Base-by-base conservation (phyloP, 1,140 invertebrate genomes). In the Rhagoletis zephyria region DNA sequence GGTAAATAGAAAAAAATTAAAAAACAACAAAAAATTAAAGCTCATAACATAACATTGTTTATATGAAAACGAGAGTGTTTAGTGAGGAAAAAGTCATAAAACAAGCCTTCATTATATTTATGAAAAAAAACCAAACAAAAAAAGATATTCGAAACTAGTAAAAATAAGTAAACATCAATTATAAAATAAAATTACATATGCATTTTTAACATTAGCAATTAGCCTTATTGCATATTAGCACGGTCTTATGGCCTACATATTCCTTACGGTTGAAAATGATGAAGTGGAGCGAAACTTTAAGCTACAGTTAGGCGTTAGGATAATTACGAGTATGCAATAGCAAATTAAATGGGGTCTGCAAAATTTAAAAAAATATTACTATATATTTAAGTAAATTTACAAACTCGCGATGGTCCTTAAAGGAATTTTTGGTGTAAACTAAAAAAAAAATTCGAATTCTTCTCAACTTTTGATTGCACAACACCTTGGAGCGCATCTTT, bases 51-150 rank as follows among this genome's bases (percentile, higher is more conserved):
- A 88, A 86, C 42, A 87, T 70, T 87, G 56, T 64, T 85, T 74
- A 51, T 42, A 74, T 74, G 67, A 9, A 74, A 74, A 74, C 67
- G 67, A 74, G 16, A 74, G 67, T 74, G 67, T 74, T 42, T 74
- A 74, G 67, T 74, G 67, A 45, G 40, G 14, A 1, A 56, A 56
- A 48, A 45, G 40, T 74, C 67, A 81, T 85, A 30, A 77, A 87
- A 81, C 65, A 87, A 88, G 85, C 87, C 87, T 88, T 88, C 85
- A 85, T 86, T 86, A 88, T 87, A 67, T 87, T 51, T 51, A 63
- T 74, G 74, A 63, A 12, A 60, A 74, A 85, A 77, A 61, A 70
- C 30, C 30, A 30, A 30, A 30, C 30, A 30, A 19, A 45, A 60
- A 85, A 64, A 67, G n/a, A n/a, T 51, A 74, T 48, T 48, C n/a